Percentiles rank a stretch among this genome's conserved stretches.
Evolutionary conservation across 2,113 vertebrate genomes (phyloP).

Genomic region (Eudorcas thomsonii): DNA sequence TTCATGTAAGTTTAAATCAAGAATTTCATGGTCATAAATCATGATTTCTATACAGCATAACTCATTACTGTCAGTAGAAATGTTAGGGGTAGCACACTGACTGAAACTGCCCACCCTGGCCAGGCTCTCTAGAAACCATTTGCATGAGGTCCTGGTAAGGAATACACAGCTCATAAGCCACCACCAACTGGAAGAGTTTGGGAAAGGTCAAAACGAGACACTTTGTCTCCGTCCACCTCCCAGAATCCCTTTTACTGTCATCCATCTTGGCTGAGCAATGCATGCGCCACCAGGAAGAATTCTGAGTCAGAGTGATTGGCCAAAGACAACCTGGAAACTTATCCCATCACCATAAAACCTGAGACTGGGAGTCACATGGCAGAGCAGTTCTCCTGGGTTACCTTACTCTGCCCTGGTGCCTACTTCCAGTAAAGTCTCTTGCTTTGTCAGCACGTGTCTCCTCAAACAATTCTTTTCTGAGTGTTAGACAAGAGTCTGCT

Average conservation of each 20-base stretch:
- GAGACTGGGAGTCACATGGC: not conserved
- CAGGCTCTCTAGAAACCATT: not conserved
- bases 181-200: not conserved
- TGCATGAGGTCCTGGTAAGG: not conserved
- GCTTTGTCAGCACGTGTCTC: not conserved
- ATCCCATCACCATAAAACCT: not conserved
- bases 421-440: not conserved
- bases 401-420: not conserved
- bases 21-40: not conserved
- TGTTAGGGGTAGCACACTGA: not conserved
- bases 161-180: not conserved
- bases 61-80: not conserved
- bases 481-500: not conserved
- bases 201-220: not conserved
- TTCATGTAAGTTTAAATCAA: not conserved
- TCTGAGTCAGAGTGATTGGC: not conserved
- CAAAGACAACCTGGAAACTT: not conserved
- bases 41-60: not conserved
- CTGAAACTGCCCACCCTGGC: not conserved
- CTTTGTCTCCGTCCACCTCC: not conserved
- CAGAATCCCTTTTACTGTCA: not conserved
- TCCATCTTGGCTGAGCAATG: not conserved
- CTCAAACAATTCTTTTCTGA: not conserved
- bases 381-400: not conserved
- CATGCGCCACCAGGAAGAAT: rapidly evolving